Evolutionary conservation across 2,113 vertebrate species (phyloP).

Genomic region (zebrafish (Danio rerio)): GRCz12tu NC_133196.1:27002501-27003000

Average conservation of each 20-base stretch:
- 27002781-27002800: constrained; percentile 77
- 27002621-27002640: constrained; percentile 48
- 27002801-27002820: constrained; percentile 78
- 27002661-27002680: constrained; percentile 49
- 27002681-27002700: constrained; percentile 51
- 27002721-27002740: constrained; percentile 49
- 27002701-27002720: constrained; percentile 36
- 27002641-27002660: constrained; percentile 47
- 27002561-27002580: constrained; percentile 77
- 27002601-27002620: constrained; percentile 52
- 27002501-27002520: constrained; percentile 69
- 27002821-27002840: constrained; percentile 72
- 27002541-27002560: constrained; percentile 37
- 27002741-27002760: constrained; percentile 58
- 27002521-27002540: constrained; percentile 59
- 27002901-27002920: not conserved
- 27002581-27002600: constrained; percentile 75
- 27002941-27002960: constrained; percentile 72
- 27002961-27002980: constrained; percentile 89
- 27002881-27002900: not conserved
- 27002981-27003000: constrained; percentile 79
- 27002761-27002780: constrained; percentile 81
- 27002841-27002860: constrained; percentile 30
- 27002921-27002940: constrained; percentile 80
- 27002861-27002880: constrained; percentile 25